Percentiles rank a stretch among this genome's conserved stretches.
Conservation (phyloP, 2,888 invertebrate species). For the Andrena praecox region DNA sequence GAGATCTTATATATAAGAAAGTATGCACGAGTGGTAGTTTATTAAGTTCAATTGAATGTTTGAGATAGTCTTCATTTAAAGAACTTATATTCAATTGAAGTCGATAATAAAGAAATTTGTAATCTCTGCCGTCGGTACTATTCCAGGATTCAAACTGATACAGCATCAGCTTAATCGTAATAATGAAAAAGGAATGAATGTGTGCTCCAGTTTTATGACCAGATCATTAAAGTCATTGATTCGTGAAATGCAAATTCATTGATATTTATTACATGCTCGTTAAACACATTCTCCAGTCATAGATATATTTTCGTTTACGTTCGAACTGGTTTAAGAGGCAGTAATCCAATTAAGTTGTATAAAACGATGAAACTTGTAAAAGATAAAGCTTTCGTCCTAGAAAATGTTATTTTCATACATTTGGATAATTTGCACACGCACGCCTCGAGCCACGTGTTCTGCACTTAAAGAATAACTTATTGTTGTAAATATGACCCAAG, state of each 20-base stretch:
- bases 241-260: not conserved
- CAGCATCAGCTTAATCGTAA: not conserved
- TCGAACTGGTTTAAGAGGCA: not conserved
- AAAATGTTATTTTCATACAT: not conserved
- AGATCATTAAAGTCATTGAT: not conserved
- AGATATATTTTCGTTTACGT: not conserved
- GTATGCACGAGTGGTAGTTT: no score
- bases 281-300: not conserved
- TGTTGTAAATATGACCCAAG: not conserved
- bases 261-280: not conserved
- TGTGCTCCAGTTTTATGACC: not conserved
- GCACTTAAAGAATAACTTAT: not conserved
- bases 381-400: not conserved
- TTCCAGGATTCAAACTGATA: constrained; percentile 15
- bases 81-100: constrained; percentile 4
- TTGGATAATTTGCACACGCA: not conserved
- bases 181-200: not conserved
- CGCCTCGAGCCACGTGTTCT: not conserved
- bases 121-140: constrained; percentile 53
- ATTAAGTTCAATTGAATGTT: not conserved
- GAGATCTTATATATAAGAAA: not conserved
- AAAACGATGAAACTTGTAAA: not conserved
- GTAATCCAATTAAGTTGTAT: not conserved
- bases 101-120: constrained; percentile 61
- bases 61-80: no score